Evolutionary conservation across 64 coral and sea anemone genomes (phyloP).

Genomic region (Montipora capricornis): DNA sequence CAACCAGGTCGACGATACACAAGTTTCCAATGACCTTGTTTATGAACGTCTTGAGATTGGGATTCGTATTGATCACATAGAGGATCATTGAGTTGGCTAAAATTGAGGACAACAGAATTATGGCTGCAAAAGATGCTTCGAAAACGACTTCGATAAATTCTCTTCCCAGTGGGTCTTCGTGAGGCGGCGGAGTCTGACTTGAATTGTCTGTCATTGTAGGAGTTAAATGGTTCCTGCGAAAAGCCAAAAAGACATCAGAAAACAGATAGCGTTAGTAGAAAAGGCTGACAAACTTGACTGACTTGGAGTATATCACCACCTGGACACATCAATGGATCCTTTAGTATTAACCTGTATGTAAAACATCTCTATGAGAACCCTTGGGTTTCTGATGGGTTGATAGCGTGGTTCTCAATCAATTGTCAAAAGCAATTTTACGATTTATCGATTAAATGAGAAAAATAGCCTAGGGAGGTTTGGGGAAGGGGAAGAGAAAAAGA

Average conservation of each 20-base stretch:
- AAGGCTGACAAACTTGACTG: too few species aligned
- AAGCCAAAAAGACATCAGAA: not conserved
- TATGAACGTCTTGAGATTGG: slow-evolving; percentile 53
- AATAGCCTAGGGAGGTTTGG: too few species aligned
- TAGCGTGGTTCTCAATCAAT: too few species aligned
- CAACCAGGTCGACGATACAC: slow-evolving; percentile 13
- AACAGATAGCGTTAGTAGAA: too few species aligned
- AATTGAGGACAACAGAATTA: slow-evolving; percentile 23
- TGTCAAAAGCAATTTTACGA: too few species aligned
- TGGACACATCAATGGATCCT: too few species aligned
- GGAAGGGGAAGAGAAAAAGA: too few species aligned
- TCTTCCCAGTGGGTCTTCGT: slow-evolving; percentile 35
- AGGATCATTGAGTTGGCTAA: slow-evolving; percentile 52
- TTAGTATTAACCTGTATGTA: too few species aligned
- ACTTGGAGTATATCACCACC: too few species aligned
- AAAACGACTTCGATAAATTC: slow-evolving; percentile 14
- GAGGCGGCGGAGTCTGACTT: not conserved
- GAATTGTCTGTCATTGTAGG: not conserved
- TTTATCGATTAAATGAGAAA: too few species aligned
- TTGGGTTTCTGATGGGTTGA: too few species aligned
- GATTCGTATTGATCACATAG: not conserved
- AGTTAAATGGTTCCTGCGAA: not conserved
- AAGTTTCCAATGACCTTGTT: slow-evolving; percentile 69
- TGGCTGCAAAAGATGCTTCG: not conserved
- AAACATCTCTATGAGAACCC: too few species aligned